Base-by-base conservation (phyloP, 2,797 vertebrate species). In the Gallinago stenura region DNA sequence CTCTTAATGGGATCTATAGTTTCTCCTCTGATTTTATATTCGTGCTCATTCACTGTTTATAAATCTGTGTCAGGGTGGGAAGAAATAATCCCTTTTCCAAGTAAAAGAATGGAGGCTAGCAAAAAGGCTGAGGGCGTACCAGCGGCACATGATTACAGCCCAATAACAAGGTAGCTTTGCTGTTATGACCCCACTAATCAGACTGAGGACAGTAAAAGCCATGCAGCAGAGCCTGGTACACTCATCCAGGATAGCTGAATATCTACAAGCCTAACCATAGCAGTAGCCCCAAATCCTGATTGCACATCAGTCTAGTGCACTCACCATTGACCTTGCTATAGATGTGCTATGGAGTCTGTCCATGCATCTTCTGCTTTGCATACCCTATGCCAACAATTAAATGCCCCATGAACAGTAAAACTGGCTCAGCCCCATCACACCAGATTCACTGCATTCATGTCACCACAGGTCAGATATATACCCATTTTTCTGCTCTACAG, bases 311-410 rank as follows among this genome's bases (percentile, higher is more conserved):
- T 10, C 25, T 14, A 21, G 12, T 37, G 20, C 14, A 54, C 26
- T 70, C 62, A n/a, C 22, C 24, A 7, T 0, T 54, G 41, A 37
- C 37, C 14, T 58, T 61, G 18, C 7, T 39, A 4, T 5, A 10
- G 2, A 1, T 0, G 0, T 30, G 12, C 53, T 41, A 22, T 1
- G 0, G 8, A 53, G 8, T 56, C 72, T 83, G 35, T 7, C 12
- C n/a, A 15, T 17, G 22, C 10, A 60, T 16, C 35, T 31, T 71
- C 28, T 2, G 21, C 41, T 53, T 26, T 31, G 25, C 2, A 10
- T 30, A 8, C 15, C 7, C 20, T 58, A 3, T 46, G 58, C 15
- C n/a, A 33, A 17, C 66, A 51, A 20, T 14, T 61, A 20, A 14
- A 8, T 51, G 84, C 5, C 1, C 10, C 19, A 3, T 10, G 11